Percentiles rank a stretch among this genome's conserved stretches.
These are phyloP conservation scores for Empis livida DNA, from an alignment of 2,888 invertebrate genomes.

Conservation along the genomic window DNA sequence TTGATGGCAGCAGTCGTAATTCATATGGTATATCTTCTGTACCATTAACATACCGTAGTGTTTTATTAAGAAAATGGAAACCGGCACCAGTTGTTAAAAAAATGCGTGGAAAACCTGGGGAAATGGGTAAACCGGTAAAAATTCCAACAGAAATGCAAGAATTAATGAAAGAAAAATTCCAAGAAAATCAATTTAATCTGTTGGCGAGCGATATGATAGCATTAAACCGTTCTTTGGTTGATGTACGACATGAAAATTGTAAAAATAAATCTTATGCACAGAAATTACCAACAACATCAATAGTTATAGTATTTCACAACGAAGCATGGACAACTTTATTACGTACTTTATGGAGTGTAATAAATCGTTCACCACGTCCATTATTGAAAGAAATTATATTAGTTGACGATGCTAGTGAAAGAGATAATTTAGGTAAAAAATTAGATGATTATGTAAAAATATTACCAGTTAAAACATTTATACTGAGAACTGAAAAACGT, in stretches of 20 bases:
- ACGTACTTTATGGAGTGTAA: slow-evolving; percentile 92
- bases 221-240: slow-evolving; percentile 85
- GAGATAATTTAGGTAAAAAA: slow-evolving; percentile 78
- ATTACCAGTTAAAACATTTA: slow-evolving; percentile 73
- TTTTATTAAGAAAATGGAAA: slow-evolving; percentile 54
- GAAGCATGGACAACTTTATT: slow-evolving; percentile 97
- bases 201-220: slow-evolving; percentile 97
- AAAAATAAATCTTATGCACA: slow-evolving; percentile 64
- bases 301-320: slow-evolving; percentile 98
- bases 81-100: slow-evolving; percentile 57
- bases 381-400: slow-evolving; percentile 89
- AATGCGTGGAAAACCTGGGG: slow-evolving; percentile 64
- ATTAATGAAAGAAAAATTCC: slow-evolving; percentile 87
- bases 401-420: slow-evolving; percentile 95
- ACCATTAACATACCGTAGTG: slow-evolving; percentile 31
- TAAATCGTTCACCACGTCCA: slow-evolving; percentile 80
- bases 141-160: slow-evolving; percentile 77
- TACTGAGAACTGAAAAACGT: slow-evolving; percentile 80
- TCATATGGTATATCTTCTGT: slow-evolving; percentile 26
- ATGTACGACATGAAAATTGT: slow-evolving; percentile 84
- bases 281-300: slow-evolving; percentile 81
- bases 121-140: slow-evolving; percentile 84
- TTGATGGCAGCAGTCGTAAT: slow-evolving; percentile 12
- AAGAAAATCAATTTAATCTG: slow-evolving; percentile 97
- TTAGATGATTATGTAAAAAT: slow-evolving; percentile 80